phyloP scores from a whole-genome alignment of 2,113 vertebrate species.

The Dipodomys spectabilis region DNA sequence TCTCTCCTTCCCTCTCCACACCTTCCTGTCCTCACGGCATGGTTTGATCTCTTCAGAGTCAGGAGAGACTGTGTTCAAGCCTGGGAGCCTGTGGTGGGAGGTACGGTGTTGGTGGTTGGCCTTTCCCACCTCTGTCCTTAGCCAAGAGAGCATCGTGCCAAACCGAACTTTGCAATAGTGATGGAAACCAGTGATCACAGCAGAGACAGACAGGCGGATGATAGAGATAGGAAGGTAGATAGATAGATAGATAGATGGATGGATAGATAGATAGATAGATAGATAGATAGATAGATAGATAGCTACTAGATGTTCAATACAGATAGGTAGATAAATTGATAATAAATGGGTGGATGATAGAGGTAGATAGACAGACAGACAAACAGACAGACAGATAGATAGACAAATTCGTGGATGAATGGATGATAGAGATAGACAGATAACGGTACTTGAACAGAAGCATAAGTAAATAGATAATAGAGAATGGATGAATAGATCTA shows the following conservation, averaged over 20 bases:
- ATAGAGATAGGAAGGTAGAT: neutral
- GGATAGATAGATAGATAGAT: no score
- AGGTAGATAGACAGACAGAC: neutral
- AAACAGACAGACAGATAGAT: neutral
- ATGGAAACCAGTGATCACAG: neutral
- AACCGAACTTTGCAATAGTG: neutral
- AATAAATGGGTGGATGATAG: neutral
- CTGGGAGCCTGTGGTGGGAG: neutral
- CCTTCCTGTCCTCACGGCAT: fast-evolving
- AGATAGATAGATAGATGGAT: neutral
- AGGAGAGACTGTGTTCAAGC: neutral
- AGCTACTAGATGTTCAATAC: neutral
- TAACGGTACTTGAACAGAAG: neutral
- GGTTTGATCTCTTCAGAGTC: neutral
- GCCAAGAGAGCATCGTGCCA: neutral
- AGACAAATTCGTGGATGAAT: no score
- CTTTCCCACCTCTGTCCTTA: neutral
- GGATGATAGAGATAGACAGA: neutral
- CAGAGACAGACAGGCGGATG: no score
- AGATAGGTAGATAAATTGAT: neutral
- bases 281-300: no score
- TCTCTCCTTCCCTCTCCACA: neutral
- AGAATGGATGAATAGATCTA: neutral
- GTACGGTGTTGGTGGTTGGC: no score
- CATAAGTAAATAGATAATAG: neutral